Percentiles rank a stretch among this genome's conserved stretches.
Conservation (phyloP, 2,888 invertebrate genomes). For the Hesperia comma region DNA sequence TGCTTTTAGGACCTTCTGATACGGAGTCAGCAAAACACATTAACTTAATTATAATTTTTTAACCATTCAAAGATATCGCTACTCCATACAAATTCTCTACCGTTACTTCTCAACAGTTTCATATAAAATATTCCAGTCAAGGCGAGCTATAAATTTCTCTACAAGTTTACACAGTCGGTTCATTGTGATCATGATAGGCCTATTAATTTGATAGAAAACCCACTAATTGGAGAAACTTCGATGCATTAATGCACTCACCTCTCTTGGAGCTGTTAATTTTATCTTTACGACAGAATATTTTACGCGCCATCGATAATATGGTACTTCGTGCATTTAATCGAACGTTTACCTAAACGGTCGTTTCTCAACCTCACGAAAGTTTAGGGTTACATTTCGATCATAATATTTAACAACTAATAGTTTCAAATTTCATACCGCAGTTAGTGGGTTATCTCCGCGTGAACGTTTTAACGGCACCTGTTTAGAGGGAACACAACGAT, state of each 20-base stretch:
- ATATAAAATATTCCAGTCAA: conserved; percentile 28
- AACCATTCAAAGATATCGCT: not conserved
- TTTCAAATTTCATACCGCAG: conserved; percentile 31
- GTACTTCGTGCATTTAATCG: conserved; percentile 35
- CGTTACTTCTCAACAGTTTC: conserved; percentile 10
- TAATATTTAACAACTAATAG: conserved; percentile 31
- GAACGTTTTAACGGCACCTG: conserved; percentile 26
- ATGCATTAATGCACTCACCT: conserved; percentile 43
- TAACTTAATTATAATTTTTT: too few relatives aligned
- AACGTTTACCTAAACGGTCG: conserved; percentile 23
- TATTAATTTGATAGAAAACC: conserved; percentile 55
- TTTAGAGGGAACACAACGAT: conserved; percentile 16
- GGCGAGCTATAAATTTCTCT: conserved; percentile 39
- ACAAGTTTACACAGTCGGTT: conserved; percentile 39
- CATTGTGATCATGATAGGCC: conserved; percentile 49
- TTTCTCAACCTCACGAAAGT: conserved; percentile 23
- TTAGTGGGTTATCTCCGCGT: conserved; percentile 20
- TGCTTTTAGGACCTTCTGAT: too few relatives aligned
- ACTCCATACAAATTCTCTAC: not conserved
- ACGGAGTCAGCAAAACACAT: too few relatives aligned
- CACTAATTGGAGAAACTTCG: conserved; percentile 55
- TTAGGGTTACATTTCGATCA: conserved; percentile 21
- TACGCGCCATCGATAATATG: conserved; percentile 47
- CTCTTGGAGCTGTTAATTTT: conserved; percentile 47
- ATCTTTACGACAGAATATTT: conserved; percentile 54